phyloP scores from a whole-genome alignment of 2,888 invertebrate genomes.

The Nyleta sp. region DNA sequence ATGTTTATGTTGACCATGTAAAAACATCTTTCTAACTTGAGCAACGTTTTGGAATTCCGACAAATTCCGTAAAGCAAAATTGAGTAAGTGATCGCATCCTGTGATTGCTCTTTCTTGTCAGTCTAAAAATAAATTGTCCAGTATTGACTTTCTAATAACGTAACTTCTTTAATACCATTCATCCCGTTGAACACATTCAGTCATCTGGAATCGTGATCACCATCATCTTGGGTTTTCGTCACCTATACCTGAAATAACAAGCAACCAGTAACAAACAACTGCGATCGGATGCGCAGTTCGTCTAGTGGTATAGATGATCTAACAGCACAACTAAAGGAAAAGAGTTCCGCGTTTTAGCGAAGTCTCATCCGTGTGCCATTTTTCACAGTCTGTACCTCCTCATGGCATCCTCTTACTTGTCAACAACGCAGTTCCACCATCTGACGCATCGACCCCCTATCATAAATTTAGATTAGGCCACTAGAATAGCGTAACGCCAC shows the following conservation, averaged over 20 bases:
- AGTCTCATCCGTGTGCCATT: conserved; percentile 61
- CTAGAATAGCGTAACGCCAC: conserved; percentile 61
- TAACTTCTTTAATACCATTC: no score
- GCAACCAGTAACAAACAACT: conserved; percentile 9
- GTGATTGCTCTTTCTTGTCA: no score
- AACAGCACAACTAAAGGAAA: conserved; percentile 20
- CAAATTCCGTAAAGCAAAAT: no score
- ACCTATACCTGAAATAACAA: neutral
- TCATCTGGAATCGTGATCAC: neutral
- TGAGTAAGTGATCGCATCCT: no score
- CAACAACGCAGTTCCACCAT: conserved; percentile 48
- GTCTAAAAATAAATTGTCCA: no score
- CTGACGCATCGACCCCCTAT: conserved; percentile 45
- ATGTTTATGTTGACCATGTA: no score
- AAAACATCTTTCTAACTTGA: no score
- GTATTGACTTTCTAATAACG: no score
- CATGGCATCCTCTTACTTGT: conserved; percentile 53
- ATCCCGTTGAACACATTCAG: no score
- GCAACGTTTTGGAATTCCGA: no score
- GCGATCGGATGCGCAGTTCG: conserved; percentile 13
- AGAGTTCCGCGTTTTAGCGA: conserved; percentile 30
- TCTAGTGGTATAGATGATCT: conserved; percentile 53
- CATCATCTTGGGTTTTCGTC: neutral
- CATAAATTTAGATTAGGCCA: conserved; percentile 53
- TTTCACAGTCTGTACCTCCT: conserved; percentile 51